Evolutionary conservation across 2,113 vertebrate species (phyloP), one percentile per base, ranked within the genome.

Genomic region (Archilochus colubris): DNA sequence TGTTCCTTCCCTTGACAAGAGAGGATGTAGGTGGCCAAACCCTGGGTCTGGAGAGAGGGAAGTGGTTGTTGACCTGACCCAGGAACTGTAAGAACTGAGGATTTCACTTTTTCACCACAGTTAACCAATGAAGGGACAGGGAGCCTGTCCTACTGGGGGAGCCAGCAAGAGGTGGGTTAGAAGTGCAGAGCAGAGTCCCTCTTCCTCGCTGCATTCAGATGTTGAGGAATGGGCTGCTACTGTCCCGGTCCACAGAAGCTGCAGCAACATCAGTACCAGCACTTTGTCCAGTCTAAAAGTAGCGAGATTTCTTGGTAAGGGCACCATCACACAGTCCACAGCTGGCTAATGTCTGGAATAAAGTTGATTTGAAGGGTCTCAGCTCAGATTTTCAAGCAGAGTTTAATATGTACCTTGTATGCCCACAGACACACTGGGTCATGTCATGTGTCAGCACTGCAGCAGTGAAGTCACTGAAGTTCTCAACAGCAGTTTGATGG

Each of bases 401-500:
- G 6, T 43, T 78, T 31, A n/a, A 31, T 46, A 57, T 5, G 16
- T 24, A 38, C 6, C 12, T 58, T 14, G 19, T 38, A 36, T 25
- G 16, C 12, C 31, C 33, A 68, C n/a, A 63, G 48, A 53, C 10
- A 12, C 27, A 44, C 17, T 4, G 61, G 28, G 57, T 43, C 1
- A 0, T 19, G 8, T 7, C 22, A 19, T 14, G 8, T 36, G 22
- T 48, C 46, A 44, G 23, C 21, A 27, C 10, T 83, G 6, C 54
- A 53, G 31, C 40, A 55, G 6, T 6, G 24, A 9, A 50, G 8
- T 24, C 64, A 21, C 1, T 18, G 27, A 82, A 40, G 19, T 24
- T 88, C 44, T 78, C n/a, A 68, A n/a, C 28, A 50, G 14, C 0
- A 0, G 13, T 31, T 64, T 78, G 33, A 31, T 69, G n/a, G 43